Evolutionary conservation across 2,797 vertebrate genomes (phyloP).

Genomic region (Gorsachius magnificus): DNA sequence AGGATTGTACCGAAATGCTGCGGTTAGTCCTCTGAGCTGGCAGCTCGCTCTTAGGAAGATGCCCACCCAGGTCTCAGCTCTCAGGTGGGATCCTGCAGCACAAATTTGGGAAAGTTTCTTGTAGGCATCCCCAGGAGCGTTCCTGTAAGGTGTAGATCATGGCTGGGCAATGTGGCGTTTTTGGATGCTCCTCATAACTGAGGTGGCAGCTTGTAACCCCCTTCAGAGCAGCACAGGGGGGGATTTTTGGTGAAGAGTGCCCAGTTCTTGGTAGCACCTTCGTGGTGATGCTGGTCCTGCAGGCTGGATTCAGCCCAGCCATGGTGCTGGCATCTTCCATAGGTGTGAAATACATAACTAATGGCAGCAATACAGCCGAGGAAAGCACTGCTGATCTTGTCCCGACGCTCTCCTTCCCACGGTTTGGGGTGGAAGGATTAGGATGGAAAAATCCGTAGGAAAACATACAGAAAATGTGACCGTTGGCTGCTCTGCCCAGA

Average conservation of each 20-base stretch:
- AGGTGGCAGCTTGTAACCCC: neutral
- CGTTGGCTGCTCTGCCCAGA: neutral
- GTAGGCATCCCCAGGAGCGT: neutral
- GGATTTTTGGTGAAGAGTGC: neutral
- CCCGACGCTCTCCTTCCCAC: neutral
- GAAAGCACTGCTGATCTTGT: neutral
- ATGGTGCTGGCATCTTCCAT: neutral
- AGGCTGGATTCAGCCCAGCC: neutral
- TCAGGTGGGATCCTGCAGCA: neutral
- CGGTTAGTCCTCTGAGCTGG: neutral
- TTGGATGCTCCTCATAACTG: neutral
- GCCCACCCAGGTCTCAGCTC: neutral
- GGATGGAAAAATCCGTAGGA: neutral
- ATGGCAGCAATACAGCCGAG: fast-evolving
- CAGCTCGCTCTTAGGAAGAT: neutral
- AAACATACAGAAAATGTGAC: neutral
- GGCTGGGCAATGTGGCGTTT: neutral
- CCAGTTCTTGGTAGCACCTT: fast-evolving
- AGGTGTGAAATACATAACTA: neutral
- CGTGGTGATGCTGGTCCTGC: neutral
- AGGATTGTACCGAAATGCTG: neutral
- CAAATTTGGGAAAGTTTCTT: neutral
- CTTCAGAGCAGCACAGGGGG: neutral
- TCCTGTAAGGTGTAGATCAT: neutral
- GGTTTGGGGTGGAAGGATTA: neutral